Percentiles rank a stretch among this genome's conserved stretches.
phyloP scores from a whole-genome alignment of 2,113 vertebrate genomes.

The Antidorcas marsupialis region DNA sequence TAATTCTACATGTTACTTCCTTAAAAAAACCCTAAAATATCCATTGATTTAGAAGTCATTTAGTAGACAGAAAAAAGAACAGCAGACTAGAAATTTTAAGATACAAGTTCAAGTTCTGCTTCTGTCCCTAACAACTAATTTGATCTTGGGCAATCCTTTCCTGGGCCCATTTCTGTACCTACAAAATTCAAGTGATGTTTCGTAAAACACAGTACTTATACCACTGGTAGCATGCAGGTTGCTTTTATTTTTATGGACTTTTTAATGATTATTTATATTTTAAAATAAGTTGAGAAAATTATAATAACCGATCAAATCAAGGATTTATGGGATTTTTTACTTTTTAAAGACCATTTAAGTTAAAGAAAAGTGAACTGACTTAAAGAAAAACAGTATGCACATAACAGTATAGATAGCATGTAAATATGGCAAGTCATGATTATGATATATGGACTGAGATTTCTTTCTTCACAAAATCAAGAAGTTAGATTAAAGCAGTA shows the following conservation, averaged over 20 bases:
- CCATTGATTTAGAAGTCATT: neutral
- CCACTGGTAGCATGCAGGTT: neutral
- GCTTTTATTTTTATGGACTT: conserved; percentile 21
- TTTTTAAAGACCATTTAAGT: neutral
- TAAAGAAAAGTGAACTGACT: neutral
- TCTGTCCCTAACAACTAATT: neutral
- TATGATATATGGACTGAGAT: neutral
- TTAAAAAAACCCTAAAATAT: neutral
- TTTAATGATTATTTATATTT: conserved; percentile 18
- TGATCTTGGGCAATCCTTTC: neutral
- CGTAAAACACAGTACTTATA: neutral
- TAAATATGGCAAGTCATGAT: neutral
- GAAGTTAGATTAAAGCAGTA: neutral
- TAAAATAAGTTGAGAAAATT: conserved; percentile 14
- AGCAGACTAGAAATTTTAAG: neutral
- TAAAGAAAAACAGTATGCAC: neutral
- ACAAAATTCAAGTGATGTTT: neutral
- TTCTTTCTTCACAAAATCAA: neutral
- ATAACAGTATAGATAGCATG: neutral
- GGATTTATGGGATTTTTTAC: neutral
- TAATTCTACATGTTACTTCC: neutral
- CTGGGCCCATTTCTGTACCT: neutral
- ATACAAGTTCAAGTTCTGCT: neutral
- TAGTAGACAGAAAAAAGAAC: neutral
- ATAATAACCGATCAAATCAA: neutral